Evolutionary conservation across 2,113 vertebrate genomes (phyloP), one percentile per base, ranked within the genome.

Genomic region (Lampris incognitus): DNA sequence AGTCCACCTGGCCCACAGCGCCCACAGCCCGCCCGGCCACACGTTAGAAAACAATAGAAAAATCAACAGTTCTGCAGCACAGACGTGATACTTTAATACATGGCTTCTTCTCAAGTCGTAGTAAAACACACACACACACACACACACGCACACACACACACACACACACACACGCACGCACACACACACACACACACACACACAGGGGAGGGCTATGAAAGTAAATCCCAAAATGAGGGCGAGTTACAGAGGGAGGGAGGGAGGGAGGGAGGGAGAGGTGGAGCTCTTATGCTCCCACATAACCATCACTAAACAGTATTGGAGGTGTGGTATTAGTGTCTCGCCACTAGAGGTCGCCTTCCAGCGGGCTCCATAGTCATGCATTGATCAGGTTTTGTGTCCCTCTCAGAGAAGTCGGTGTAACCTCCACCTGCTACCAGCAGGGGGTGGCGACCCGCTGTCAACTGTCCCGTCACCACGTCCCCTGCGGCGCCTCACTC

Each of bases 51-150:
- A 24, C 24, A 24, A 78, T 48, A 78, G 63, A 58, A 64, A 86
- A 88, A 81, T 81, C 84, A 78, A 88, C 86, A 91, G 72, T 92
- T 94, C 92, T 92, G 94, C 95, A 94, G 95, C 94, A 91, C 89
- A 79, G 89, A 91, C 85, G 93, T 95, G 91, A 83, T 69, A 85
- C 52, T 72, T 91, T 88, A 91, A 95, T 94, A 95, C 94, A 95
- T 95, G 95, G 96, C 96, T 96, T 95, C 93, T 95, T 95, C 93
- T 93, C 94, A 93, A 93, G 93, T 84, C 88, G 82, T 61, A 46
- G 65, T 78, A 78, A 76, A 87, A 74, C 9, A 36, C 78, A 56
- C 42, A 24, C 50, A 46, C 74, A 76, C 79, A 49, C 74, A 49
- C 50, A 49, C 68, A 58, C 57, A 50, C 75, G 79, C 62, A 78